Base-by-base conservation (phyloP, 2,113 vertebrate genomes). In the Microcebus murinus region DNA sequence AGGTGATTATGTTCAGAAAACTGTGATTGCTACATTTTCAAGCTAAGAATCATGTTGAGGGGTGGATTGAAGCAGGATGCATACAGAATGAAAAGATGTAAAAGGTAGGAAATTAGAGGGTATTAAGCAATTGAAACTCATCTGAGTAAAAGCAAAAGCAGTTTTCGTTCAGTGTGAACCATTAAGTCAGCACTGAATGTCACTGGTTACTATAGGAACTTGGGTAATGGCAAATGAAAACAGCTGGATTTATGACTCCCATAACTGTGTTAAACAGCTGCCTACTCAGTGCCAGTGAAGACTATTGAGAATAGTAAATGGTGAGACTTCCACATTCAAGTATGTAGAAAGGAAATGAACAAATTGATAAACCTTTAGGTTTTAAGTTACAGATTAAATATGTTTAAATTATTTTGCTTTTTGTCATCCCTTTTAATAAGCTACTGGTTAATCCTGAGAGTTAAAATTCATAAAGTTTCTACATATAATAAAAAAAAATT, bases 141-240 rank as follows among this genome's bases (percentile, higher is more conserved):
- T 96, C 83, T 87, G 74, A 96, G 87, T 95, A 96, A 95, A 97
- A 95, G 87, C 70, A 96, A 95, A 92, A 50, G 63, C 82, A 83
- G 68, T 96, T 98, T 98, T 87, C 52, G 34, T 96, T 83, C 61
- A n/a, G 0, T 18, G 31, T 89, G 92, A 95, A 92, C 89, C 74
- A 87, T 96, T 92, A 95, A 96, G 68, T 76, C 70, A 71, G 84
- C 36, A 63, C 48, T 92, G 94, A 95, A 90, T 93, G 80, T 91
- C 87, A 76, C 87, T 81, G 92, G 92, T 97, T 97, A 96, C 94
- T 92, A 96, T 96, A 94, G 87, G 84, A 97, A 97, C 96, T 91
- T 95, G 90, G 59, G 29, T 84, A 91, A 92, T 52, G n/a, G 90
- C 93, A 96, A 96, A 95, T 80, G 74, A 87, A 97, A 96, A 97